Percentiles rank a stretch among this genome's conserved stretches.
These are phyloP conservation scores for Numenius arquata DNA, from an alignment of 2,113 vertebrate species.

Conservation along the genomic window DNA sequence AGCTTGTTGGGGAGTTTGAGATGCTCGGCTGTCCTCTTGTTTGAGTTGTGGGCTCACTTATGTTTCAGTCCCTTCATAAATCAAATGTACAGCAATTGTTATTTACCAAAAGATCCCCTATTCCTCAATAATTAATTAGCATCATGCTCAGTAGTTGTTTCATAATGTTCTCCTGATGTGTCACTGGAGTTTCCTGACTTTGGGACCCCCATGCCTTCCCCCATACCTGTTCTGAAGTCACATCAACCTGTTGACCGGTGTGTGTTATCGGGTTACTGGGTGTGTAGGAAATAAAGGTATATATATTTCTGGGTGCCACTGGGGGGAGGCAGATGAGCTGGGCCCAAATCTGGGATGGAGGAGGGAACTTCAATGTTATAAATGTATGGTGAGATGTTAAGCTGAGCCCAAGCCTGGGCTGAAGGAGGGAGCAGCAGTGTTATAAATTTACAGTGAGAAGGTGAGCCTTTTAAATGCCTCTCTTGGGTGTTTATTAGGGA, in stretches of 20 bases:
- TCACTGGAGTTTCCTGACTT: not conserved
- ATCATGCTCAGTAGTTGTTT: not conserved
- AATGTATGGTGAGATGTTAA: not conserved
- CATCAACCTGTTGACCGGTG: not conserved
- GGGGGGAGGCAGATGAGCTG: not conserved
- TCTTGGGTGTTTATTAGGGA: not conserved
- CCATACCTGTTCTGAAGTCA: not conserved
- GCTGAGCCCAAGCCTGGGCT: not conserved
- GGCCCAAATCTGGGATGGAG: not conserved
- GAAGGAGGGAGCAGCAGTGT: not conserved
- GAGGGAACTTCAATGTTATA: not conserved
- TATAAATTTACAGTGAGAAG: not conserved
- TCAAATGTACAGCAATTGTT: accelerated
- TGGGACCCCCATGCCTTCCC: not conserved
- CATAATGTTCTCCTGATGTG: too few relatives aligned
- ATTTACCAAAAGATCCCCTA: not conserved
- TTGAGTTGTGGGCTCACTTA: not conserved
- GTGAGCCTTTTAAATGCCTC: not conserved
- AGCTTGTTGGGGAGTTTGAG: not conserved
- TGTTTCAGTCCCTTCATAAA: not conserved
- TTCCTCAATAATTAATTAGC: not conserved
- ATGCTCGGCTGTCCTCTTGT: not conserved
- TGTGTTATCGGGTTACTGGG: not conserved
- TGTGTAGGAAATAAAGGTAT: not conserved
- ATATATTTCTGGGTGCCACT: not conserved